A percentile compares a stretch with the other conserved stretches of the same genome.
Evolutionary conservation across 2,113 vertebrate species (phyloP).

Genomic region (Tupaia chinensis): DNA sequence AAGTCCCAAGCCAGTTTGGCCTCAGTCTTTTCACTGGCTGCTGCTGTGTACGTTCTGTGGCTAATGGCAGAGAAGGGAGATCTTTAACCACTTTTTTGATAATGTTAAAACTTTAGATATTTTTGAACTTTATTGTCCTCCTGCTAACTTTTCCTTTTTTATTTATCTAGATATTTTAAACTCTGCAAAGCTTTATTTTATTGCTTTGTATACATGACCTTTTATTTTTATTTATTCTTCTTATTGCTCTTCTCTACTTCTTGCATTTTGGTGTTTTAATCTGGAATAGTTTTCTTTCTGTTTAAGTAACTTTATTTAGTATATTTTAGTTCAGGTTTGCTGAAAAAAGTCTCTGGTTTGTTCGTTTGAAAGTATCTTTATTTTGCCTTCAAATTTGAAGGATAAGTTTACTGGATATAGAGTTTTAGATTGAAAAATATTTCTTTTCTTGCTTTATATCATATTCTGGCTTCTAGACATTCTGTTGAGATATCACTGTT

Average conservation of each 20-base stretch:
- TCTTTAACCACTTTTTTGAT: background rate
- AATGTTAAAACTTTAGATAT: background rate
- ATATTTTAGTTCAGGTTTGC: background rate
- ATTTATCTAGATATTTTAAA: background rate
- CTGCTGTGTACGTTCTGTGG: too few species aligned
- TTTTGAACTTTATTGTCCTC: background rate
- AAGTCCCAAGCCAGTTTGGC: too few species aligned
- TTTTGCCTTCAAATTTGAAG: slow-evolving; percentile 20
- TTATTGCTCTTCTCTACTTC: background rate
- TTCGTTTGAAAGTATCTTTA: slow-evolving; percentile 5
- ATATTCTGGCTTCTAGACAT: background rate
- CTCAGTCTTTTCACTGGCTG: too few species aligned
- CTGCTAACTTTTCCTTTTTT: background rate
- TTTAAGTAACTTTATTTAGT: background rate
- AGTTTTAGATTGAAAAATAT: background rate
- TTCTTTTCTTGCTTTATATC: background rate
- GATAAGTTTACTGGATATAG: background rate
- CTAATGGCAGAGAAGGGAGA: background rate
- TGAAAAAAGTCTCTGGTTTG: background rate
- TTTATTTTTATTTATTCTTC: background rate
- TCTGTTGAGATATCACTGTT: background rate
- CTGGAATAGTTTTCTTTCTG: background rate
- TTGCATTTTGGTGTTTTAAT: background rate
- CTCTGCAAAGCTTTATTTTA: background rate
- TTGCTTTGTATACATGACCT: background rate